Base-by-base conservation (phyloP, 2,797 vertebrate genomes). In the Agapornis canus region DNA sequence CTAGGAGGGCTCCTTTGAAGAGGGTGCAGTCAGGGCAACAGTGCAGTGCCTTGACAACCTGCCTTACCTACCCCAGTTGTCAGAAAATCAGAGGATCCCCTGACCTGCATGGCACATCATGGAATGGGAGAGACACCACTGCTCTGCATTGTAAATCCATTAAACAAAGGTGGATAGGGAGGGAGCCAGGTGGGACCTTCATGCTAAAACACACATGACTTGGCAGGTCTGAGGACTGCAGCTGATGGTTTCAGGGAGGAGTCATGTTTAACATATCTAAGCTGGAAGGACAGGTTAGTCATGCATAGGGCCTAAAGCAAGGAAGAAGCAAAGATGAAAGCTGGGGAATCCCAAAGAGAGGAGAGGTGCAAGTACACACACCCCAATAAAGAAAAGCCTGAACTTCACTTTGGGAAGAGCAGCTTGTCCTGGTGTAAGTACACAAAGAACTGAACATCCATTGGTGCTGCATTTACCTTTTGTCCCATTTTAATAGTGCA, bases 221-320 rank as follows among this genome's bases (percentile, higher is more conserved):
- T 22, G 3, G 43, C 64, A 94, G 82, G 78, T 77, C 51, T 79
- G 48, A 93, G 68, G 64, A 39, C 68, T 89, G 78, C 49, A 82
- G 76, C 29, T 83, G 57, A 42, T 39, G 32, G 56, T 94, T 94
- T 91, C 89, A 90, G 73, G 95, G 95, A 96, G 92, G 87, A 84
- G 87, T 4, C 4, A 0, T 32, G 47, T 60, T 94, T 78, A 91
- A 79, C 10, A 4, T 31, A 59, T 60, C 51, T 42, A 48, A 92
- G 73, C 91, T 77, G 80, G 91, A 93, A 92, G 77, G 92, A 84
- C 94, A 52, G 69, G 85, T 95, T 97, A 66, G 40, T 91, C 89
- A 70, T 40, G 63, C 22, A 17, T 29, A 73, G 84, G 48, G 70
- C 91, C 92, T 86, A 66, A 92, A 86, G 80, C 79, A 90, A 95